Conservation (phyloP, 2,888 invertebrate genomes). For the Melanostoma scalare region DNA sequence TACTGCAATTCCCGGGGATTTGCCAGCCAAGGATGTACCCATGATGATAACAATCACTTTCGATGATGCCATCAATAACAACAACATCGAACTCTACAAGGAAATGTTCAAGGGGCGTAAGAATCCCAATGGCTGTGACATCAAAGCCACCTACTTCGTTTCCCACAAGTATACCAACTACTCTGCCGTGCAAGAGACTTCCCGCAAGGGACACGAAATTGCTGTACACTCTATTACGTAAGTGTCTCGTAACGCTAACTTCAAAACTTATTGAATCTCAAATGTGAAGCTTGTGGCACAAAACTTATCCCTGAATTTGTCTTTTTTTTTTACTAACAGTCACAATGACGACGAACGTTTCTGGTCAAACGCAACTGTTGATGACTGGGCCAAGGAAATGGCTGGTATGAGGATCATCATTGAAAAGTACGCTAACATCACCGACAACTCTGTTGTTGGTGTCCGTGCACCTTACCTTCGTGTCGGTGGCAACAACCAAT, state of each 20-base stretch:
- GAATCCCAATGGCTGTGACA: slow-evolving; percentile 96
- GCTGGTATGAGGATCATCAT: slow-evolving; percentile 95
- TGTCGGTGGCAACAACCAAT: slow-evolving; percentile 97
- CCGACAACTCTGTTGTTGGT: slow-evolving; percentile 95
- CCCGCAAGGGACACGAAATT: slow-evolving; percentile 95
- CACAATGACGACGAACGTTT: slow-evolving; percentile 95
- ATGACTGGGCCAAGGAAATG: slow-evolving; percentile 97
- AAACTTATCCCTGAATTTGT: slow-evolving; percentile 22
- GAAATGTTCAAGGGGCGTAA: slow-evolving; percentile 95
- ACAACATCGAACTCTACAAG: slow-evolving; percentile 96
- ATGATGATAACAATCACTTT: slow-evolving; percentile 98
- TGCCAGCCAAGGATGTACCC: slow-evolving; percentile 92
- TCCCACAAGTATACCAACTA: slow-evolving; percentile 97
- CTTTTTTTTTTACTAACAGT: slow-evolving; percentile 81
- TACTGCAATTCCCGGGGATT: slow-evolving; percentile 92
- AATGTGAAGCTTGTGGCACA: slow-evolving; percentile 18
- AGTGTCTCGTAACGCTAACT: slow-evolving; percentile 81
- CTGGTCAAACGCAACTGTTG: slow-evolving; percentile 96
- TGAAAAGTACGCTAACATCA: slow-evolving; percentile 94
- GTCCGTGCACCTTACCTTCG: slow-evolving; percentile 94
- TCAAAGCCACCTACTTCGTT: slow-evolving; percentile 95
- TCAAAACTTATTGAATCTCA: slow-evolving; percentile 19
- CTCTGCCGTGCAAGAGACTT: slow-evolving; percentile 95
- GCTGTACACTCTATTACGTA: slow-evolving; percentile 97
- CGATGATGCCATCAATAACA: slow-evolving; percentile 97